A percentile compares a stretch with the other conserved stretches of the same genome.
Evolutionary conservation across 2,113 vertebrate species (phyloP).

Genomic region (Gambusia affinis): DNA sequence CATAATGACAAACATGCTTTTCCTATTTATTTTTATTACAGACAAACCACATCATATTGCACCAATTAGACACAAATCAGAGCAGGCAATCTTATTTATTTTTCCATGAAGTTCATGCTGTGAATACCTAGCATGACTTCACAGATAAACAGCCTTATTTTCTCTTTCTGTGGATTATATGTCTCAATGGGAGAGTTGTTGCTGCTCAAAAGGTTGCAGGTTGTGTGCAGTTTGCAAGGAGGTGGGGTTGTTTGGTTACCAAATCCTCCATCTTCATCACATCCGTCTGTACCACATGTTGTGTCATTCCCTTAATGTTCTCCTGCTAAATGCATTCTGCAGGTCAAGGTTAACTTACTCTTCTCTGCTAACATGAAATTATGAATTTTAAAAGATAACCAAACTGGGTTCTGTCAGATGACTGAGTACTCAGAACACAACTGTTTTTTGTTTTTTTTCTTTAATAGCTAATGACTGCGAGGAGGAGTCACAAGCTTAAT

Average conservation of each 20-base stretch:
- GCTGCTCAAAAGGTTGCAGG: conserved; percentile 29
- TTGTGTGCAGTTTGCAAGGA: conserved; percentile 37
- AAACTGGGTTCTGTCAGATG: conserved; percentile 1
- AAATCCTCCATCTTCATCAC: conserved; percentile 38
- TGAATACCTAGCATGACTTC: conserved; percentile 59
- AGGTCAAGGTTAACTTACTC: conserved; percentile 5
- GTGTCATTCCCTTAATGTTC: conserved; percentile 1
- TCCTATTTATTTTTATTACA: not conserved
- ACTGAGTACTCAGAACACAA: not conserved
- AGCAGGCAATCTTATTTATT: not conserved
- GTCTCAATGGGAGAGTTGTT: conserved; percentile 46
- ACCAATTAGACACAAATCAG: conserved; percentile 41
- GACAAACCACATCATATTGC: conserved; percentile 22
- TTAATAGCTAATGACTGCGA: not conserved
- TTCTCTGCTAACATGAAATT: not conserved
- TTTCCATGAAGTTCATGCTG: conserved; percentile 25
- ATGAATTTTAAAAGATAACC: conserved; percentile 2
- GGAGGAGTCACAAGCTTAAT: not conserved
- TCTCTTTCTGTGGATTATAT: conserved; percentile 54
- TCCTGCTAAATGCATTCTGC: not conserved
- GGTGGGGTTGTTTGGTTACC: conserved; percentile 18
- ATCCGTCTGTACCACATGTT: conserved; percentile 22
- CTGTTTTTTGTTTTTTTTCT: not conserved
- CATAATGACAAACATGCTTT: not conserved
- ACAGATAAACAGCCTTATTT: conserved; percentile 50